These are phyloP conservation scores for Chionodraco myersi DNA, from an alignment of 2,113 vertebrate species.

Conservation along the genomic window DNA sequence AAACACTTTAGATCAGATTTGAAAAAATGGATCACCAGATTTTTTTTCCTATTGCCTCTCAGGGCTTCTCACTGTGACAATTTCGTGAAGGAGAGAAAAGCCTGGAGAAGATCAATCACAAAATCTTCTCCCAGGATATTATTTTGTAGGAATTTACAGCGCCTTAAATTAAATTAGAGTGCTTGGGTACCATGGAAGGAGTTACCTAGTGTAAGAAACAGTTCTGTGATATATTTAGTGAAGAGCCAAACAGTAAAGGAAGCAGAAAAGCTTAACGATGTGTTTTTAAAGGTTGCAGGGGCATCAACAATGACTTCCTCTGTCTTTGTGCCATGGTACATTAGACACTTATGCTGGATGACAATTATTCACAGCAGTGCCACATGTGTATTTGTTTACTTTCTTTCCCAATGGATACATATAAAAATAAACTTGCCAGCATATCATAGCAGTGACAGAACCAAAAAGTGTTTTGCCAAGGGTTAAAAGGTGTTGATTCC, in stretches of 20 bases:
- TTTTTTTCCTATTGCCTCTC: no score
- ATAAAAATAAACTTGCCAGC: neutral
- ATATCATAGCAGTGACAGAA: neutral
- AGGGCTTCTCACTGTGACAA: neutral
- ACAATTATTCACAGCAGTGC: slow-evolving; percentile 12
- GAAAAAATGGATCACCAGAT: no score
- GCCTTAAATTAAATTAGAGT: slow-evolving; percentile 13
- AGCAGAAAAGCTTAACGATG: slow-evolving; percentile 13
- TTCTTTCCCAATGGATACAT: neutral
- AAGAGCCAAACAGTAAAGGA: slow-evolving; percentile 23
- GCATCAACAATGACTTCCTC: slow-evolving; percentile 31
- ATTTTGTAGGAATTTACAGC: neutral
- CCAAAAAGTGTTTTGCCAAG: neutral
- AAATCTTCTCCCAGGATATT: slow-evolving; percentile 7
- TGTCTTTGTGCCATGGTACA: slow-evolving; percentile 12
- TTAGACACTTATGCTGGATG: slow-evolving; percentile 11
- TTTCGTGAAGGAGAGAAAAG: neutral
- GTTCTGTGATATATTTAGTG: slow-evolving; percentile 35
- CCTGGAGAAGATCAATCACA: neutral
- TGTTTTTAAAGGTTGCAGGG: slow-evolving; percentile 19
- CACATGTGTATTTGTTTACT: neutral
- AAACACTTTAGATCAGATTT: no score
- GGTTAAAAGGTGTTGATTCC: neutral
- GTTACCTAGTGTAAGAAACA: slow-evolving; percentile 13
- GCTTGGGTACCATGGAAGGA: neutral